Percentiles rank a stretch among this genome's conserved stretches.
Conservation (phyloP, 2,113 vertebrate species). For the Bucco capensis region DNA sequence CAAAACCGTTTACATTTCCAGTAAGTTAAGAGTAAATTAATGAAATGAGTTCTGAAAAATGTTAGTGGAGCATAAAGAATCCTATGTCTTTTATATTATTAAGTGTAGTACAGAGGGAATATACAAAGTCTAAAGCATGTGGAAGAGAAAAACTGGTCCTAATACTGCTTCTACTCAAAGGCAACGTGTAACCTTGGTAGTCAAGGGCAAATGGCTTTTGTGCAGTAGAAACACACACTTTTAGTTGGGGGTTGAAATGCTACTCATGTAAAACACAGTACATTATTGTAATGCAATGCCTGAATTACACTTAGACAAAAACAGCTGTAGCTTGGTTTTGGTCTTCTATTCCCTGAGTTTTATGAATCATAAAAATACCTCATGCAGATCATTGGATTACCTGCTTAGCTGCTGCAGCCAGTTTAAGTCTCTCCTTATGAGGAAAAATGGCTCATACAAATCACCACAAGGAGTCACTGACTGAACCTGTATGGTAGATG, state of each 20-base stretch:
- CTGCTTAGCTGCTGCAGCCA: background rate
- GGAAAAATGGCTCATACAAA: background rate
- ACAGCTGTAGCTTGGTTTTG: background rate
- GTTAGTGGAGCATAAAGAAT: background rate
- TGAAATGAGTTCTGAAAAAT: background rate
- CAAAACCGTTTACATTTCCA: background rate
- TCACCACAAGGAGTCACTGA: background rate
- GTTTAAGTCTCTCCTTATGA: background rate
- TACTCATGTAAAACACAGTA: background rate
- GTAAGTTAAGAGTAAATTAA: background rate
- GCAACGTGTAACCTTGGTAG: background rate
- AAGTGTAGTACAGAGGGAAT: background rate
- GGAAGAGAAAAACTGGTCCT: background rate
- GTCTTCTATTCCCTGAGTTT: background rate
- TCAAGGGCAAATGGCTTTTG: background rate
- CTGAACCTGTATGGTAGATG: background rate
- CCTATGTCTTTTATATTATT: background rate
- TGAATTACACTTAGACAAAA: background rate
- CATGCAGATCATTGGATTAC: background rate
- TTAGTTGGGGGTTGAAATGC: background rate
- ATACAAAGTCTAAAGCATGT: background rate
- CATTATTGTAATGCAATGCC: background rate
- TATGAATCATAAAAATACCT: background rate
- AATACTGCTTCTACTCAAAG: background rate
- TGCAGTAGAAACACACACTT: background rate